Conservation (phyloP, 2,888 invertebrate genomes). For the Cremastinae sp. region DNA sequence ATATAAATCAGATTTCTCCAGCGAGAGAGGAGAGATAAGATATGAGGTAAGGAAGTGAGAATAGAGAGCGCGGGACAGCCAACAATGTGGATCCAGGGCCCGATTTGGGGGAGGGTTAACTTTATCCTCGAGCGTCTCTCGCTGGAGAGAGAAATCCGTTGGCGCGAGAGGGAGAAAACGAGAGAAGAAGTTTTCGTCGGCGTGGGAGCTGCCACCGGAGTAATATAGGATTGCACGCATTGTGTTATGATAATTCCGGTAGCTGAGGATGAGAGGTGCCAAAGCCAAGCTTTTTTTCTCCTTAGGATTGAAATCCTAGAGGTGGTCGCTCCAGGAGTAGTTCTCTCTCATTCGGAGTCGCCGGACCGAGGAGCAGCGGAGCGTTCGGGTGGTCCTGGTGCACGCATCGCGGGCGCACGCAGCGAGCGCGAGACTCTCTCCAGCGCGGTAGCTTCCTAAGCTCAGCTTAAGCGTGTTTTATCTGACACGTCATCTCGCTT, state of each 20-base stretch:
- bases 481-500: conserved; percentile 72
- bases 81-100: conserved; percentile 49
- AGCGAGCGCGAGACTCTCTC: conserved; percentile 18
- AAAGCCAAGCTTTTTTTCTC: conserved; percentile 38
- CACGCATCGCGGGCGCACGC: conserved; percentile 71
- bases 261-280: conserved; percentile 61
- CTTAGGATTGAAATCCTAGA: conserved; percentile 77
- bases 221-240: conserved; percentile 66
- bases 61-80: conserved; percentile 28
- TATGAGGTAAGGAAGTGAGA: conserved; percentile 42
- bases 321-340: conserved; percentile 59
- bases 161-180: conserved; percentile 5
- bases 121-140: conserved; percentile 21
- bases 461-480: conserved; percentile 78
- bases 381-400: conserved; percentile 76
- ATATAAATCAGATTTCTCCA: conserved; percentile 41
- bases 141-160: conserved; percentile 34
- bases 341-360: conserved; percentile 44
- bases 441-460: conserved; percentile 76
- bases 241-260: conserved; percentile 78
- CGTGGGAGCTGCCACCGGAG: conserved; percentile 62
- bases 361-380: conserved; percentile 27
- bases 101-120: conserved; percentile 56
- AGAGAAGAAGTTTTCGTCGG: conserved; percentile 35
- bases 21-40: conserved; percentile 63